Base-by-base conservation (phyloP, 1,140 invertebrate genomes). In the Rhizoglyphus robini region DNA sequence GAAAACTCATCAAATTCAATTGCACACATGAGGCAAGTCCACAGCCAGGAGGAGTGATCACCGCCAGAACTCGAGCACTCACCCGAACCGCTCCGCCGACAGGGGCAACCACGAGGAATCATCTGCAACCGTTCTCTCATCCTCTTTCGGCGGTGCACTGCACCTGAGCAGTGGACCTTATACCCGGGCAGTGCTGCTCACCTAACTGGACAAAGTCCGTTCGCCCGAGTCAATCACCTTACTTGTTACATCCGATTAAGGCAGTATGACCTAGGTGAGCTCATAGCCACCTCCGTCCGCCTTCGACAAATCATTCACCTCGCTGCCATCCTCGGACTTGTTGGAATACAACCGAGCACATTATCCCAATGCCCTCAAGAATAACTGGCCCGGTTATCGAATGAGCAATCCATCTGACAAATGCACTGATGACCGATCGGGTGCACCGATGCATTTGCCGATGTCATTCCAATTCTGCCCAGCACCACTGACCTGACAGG, bases 241-340 rank as follows among this genome's bases (percentile, higher is more conserved):
- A 46, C 63, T 61, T 25, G 60, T 34, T 11, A 67, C 66, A 41
- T 67, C 66, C 2, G 66, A 67, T 48, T 67, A 67, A 29, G 66
- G 66, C 27, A 63, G 60, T 48, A 62, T 65, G 46, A 63, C 66
- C 23, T n/a, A n/a, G n/a, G n/a, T n/a, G n/a, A n/a, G n/a, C n/a
- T 67, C 66, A 34, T 47, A 65, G 38, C 48, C 66, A 25, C 66
- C 66, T n/a, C 60, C 66, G 30, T 60, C 48, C 13, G 8, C 48
- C 23, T 51, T 51, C 29, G 15, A 13, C 13, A n/a, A 13, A 51
- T 25, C 18, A 4, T 20, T 29, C 3, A 34, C 58, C 13, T 2
- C 58, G 29, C 30, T 32, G 15, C 29, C 58, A 18, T 27, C 27
- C 29, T 60, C 58, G 23, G 2, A 13, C 2, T 25, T 27, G 48